phyloP scores from a whole-genome alignment of 2,888 invertebrate genomes.

The Leptarthrus brevirostris region DNA sequence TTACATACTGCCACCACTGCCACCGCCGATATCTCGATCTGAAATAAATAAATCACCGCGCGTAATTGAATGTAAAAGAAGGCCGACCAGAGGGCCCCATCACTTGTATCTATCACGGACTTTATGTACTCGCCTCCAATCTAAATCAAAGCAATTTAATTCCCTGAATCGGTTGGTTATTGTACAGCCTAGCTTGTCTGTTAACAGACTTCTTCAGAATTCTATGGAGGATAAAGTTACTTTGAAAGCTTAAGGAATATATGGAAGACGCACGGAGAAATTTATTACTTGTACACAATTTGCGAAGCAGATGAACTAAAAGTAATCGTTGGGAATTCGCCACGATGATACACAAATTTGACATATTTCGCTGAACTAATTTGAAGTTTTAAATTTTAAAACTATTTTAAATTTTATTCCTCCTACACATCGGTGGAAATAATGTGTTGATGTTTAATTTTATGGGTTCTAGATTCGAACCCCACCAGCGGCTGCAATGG shows the following conservation, averaged over 20 bases:
- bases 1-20: slow-evolving; percentile 35
- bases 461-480: too few relatives aligned
- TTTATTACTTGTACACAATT: not conserved
- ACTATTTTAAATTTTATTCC: too few relatives aligned
- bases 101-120: slow-evolving; percentile 51
- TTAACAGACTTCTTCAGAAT: slow-evolving; percentile 23
- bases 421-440: too few relatives aligned
- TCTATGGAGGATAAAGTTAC: slow-evolving; percentile 26
- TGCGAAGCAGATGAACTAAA: too few relatives aligned
- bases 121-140: slow-evolving; percentile 51
- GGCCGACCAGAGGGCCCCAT: slow-evolving; percentile 42
- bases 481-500: too few relatives aligned
- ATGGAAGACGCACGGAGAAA: not conserved
- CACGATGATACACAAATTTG: too few relatives aligned
- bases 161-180: slow-evolving; percentile 28
- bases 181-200: slow-evolving; percentile 22
- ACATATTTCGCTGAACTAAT: too few relatives aligned
- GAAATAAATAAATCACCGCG: slow-evolving; percentile 52
- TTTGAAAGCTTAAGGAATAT: slow-evolving; percentile 2
- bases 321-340: too few relatives aligned
- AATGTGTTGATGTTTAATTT: too few relatives aligned
- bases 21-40: slow-evolving; percentile 45
- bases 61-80: slow-evolving; percentile 52
- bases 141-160: slow-evolving; percentile 54
- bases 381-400: too few relatives aligned